Conservation (phyloP, 2,888 invertebrate species). For the Odontothrips loti region DNA sequence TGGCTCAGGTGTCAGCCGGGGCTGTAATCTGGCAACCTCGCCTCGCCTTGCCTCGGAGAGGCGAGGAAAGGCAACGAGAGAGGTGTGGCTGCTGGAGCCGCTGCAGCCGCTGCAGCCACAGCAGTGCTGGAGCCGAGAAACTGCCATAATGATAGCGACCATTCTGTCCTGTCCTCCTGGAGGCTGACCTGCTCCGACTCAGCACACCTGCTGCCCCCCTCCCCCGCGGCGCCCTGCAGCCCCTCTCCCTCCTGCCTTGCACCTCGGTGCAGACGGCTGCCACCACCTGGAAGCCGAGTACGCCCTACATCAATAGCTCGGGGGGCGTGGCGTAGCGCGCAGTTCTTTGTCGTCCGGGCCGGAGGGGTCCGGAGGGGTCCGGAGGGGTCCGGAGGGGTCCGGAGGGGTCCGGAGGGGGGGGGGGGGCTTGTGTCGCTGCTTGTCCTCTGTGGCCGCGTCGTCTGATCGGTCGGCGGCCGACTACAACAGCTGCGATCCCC, state of each 20-base stretch:
- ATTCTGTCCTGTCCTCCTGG: not conserved
- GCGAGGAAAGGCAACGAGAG: no score
- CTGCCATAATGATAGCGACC: not conserved
- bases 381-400: no score
- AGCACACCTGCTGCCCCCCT: not conserved
- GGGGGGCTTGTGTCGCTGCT: no score
- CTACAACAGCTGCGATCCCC: no score
- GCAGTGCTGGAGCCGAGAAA: not conserved
- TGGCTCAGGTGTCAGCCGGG: not conserved
- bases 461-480: no score
- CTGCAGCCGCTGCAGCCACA: not conserved
- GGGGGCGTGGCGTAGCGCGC: not conserved
- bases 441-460: no score
- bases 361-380: no score
- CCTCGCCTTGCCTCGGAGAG: not conserved
- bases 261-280: not conserved
- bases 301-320: not conserved
- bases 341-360: not conserved
- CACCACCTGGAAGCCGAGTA: not conserved
- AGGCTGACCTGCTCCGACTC: not conserved
- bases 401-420: no score
- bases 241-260: not conserved
- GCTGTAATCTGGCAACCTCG: conserved; percentile 19
- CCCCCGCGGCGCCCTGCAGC: not conserved
- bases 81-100: no score